Percentiles rank a stretch among this genome's conserved stretches.
Conservation (phyloP, 2,888 invertebrate species). For the Podotricha telesiphe region DNA sequence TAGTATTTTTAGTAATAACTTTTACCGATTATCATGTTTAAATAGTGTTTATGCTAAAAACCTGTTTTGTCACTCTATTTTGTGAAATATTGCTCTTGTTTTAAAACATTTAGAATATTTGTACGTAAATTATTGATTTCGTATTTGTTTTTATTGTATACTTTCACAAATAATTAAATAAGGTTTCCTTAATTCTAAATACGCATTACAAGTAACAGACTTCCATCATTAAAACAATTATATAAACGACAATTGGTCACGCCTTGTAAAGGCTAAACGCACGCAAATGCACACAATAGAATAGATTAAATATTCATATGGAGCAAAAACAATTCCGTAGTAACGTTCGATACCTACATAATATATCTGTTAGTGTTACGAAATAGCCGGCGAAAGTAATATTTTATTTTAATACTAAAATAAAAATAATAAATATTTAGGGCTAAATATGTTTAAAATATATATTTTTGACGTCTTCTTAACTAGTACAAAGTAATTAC, state of each 20-base stretch:
- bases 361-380: conserved; percentile 3
- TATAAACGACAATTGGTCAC: conserved; percentile 50
- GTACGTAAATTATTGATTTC: background rate
- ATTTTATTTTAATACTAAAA: background rate
- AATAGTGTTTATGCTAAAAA: no score
- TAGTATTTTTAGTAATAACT: no score
- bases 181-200: conserved; percentile 26
- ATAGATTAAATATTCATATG: conserved; percentile 27
- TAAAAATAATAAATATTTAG: background rate
- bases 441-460: no score
- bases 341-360: conserved; percentile 27
- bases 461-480: no score
- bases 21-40: background rate
- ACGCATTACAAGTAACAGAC: conserved; percentile 25
- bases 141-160: background rate
- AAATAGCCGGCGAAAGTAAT: background rate
- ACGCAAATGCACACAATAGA: conserved; percentile 24
- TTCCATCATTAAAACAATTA: conserved; percentile 36
- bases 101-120: background rate
- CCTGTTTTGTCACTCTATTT: background rate
- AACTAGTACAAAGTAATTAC: no score
- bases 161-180: conserved; percentile 3
- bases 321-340: background rate
- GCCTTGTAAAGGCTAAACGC: conserved; percentile 44
- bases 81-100: background rate